phyloP scores from a whole-genome alignment of 2,113 vertebrate genomes.

The Dolichotis patagonum region DNA sequence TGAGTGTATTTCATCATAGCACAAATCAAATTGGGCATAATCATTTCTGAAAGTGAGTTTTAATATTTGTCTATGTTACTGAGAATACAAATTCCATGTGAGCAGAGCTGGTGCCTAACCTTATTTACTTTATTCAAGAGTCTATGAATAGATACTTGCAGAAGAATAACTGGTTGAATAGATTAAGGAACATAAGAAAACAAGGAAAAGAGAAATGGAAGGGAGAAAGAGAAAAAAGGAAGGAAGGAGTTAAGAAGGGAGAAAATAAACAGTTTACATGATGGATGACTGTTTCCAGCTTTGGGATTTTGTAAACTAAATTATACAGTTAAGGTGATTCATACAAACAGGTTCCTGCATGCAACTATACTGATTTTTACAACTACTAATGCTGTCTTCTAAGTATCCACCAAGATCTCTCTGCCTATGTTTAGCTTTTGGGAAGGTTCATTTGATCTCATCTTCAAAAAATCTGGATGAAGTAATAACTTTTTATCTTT shows the following conservation, averaged over 20 bases:
- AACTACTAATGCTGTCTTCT: not conserved
- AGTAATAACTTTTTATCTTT: not conserved
- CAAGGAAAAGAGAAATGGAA: not conserved
- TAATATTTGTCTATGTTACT: not conserved
- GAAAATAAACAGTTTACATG: not conserved
- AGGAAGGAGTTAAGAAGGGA: rapidly evolving
- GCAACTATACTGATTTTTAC: too few relatives aligned
- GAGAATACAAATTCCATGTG: not conserved
- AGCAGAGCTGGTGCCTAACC: not conserved
- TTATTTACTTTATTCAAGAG: not conserved
- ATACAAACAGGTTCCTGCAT: not conserved
- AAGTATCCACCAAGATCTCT: not conserved
- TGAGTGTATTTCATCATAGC: not conserved
- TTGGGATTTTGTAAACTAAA: not conserved
- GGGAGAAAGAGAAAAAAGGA: not conserved
- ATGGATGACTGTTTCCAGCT: not conserved
- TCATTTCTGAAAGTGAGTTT: not conserved
- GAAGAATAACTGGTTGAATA: not conserved
- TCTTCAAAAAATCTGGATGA: not conserved
- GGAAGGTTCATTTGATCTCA: not conserved
- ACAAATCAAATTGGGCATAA: not conserved
- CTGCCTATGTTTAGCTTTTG: not conserved
- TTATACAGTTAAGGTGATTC: not conserved
- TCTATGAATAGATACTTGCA: not conserved
- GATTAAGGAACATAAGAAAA: not conserved